Conservation (phyloP, 2,888 invertebrate species). For the Chironomus riparius region DNA sequence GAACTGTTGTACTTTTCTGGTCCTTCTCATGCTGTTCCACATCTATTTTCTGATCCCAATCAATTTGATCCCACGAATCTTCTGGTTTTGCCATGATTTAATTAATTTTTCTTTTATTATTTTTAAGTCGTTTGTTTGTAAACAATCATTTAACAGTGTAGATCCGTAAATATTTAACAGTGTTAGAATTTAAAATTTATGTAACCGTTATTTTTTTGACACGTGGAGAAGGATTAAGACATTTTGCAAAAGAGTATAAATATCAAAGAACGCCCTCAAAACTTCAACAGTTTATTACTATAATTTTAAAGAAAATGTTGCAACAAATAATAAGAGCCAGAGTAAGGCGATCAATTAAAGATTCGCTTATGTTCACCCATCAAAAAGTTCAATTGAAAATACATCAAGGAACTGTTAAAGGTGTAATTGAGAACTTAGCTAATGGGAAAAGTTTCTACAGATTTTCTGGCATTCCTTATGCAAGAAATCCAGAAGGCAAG, state of each 20-base stretch:
- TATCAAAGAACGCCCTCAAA: too few relatives aligned
- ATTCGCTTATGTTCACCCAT: not conserved
- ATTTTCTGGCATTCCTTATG: slow-evolving; percentile 50
- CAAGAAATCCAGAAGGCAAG: slow-evolving; percentile 47
- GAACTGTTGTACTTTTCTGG: not conserved
- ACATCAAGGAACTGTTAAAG: slow-evolving; percentile 45
- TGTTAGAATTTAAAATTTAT: too few relatives aligned
- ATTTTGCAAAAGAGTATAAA: too few relatives aligned
- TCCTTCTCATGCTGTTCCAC: not conserved
- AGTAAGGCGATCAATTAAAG: not conserved
- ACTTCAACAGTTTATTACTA: not conserved
- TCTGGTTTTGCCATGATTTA: not conserved
- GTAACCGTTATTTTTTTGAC: too few relatives aligned
- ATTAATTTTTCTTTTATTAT: not conserved
- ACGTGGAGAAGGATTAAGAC: too few relatives aligned
- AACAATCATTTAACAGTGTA: too few relatives aligned
- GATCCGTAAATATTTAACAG: too few relatives aligned
- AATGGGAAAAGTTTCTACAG: slow-evolving; percentile 42
- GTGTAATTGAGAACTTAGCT: slow-evolving; percentile 38
- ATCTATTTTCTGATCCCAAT: slow-evolving; percentile 12
- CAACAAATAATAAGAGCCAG: not conserved
- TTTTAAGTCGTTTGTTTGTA: too few relatives aligned
- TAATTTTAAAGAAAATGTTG: not conserved
- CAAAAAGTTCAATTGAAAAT: slow-evolving; percentile 31
- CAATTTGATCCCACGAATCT: slow-evolving; percentile 8